phyloP scores from a whole-genome alignment of 2,113 vertebrate species.

The Hippocampus abdominalis region DNA sequence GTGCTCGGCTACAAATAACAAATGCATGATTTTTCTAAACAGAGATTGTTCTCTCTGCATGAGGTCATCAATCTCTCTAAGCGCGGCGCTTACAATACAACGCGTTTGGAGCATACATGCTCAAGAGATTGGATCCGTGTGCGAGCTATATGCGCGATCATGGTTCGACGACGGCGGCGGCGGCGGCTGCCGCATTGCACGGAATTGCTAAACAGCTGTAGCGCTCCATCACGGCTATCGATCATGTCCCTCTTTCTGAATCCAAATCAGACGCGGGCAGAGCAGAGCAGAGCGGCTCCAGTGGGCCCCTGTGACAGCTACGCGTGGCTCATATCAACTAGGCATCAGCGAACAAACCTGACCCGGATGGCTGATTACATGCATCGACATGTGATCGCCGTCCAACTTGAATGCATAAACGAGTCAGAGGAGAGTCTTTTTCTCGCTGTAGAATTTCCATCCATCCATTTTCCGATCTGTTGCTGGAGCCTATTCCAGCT shows the following conservation, averaged over 20 bases:
- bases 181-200: constrained; percentile 61
- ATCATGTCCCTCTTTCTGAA: constrained; percentile 68
- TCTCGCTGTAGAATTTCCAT: not conserved
- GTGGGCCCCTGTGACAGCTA: constrained; percentile 45
- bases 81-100: not conserved
- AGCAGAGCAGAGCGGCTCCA: constrained; percentile 37
- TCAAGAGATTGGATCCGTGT: constrained; percentile 15
- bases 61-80: constrained; percentile 6
- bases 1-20: constrained; percentile 22
- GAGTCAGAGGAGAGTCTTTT: not conserved
- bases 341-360: constrained; percentile 45
- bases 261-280: constrained; percentile 66
- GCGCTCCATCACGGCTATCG: constrained; percentile 67
- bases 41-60: not conserved
- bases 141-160: constrained; percentile 33
- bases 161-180: constrained; percentile 28
- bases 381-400: constrained; percentile 15
- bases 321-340: constrained; percentile 58
- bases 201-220: constrained; percentile 70
- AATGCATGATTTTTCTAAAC: constrained; percentile 26
- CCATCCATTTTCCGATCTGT: no score
- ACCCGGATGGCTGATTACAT: constrained; percentile 46
- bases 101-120: not conserved
- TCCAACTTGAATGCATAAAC: constrained; percentile 19
- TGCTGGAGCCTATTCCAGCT: no score